These are phyloP conservation scores for Drosophila borborema DNA, from an alignment of 2,888 invertebrate genomes.

Conservation along the genomic window DNA sequence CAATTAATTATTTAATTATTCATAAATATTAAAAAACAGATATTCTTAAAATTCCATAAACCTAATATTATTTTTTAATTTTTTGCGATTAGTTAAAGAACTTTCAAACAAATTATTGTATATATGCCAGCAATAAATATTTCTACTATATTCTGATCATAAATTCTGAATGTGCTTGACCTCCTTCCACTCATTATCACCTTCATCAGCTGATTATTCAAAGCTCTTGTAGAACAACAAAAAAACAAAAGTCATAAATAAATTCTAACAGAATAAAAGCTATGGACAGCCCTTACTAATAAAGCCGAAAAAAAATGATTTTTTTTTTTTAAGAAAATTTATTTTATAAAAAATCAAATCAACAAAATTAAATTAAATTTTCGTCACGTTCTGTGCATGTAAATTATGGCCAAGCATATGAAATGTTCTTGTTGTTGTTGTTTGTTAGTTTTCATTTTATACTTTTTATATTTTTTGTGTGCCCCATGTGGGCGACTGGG, in stretches of 20 bases:
- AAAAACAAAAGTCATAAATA: background rate
- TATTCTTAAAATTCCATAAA: too few species aligned
- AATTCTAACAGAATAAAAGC: slow-evolving; percentile 22
- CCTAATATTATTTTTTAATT: too few species aligned
- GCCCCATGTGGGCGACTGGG: slow-evolving; percentile 47
- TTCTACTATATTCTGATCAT: background rate
- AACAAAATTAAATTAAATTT: slow-evolving; percentile 62
- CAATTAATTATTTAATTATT: too few species aligned
- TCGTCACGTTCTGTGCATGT: slow-evolving; percentile 68
- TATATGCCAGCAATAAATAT: slow-evolving; percentile 5
- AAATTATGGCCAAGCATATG: slow-evolving; percentile 57
- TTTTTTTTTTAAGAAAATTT: slow-evolving; percentile 11
- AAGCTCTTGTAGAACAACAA: background rate
- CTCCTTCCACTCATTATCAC: slow-evolving; percentile 37
- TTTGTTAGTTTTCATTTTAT: slow-evolving; percentile 1
- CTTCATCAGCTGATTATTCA: slow-evolving; percentile 34
- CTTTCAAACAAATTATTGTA: background rate
- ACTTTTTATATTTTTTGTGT: slow-evolving; percentile 18
- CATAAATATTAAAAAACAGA: too few species aligned
- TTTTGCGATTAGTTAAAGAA: background rate
- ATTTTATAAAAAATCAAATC: slow-evolving; percentile 3
- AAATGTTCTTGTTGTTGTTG: slow-evolving; percentile 24
- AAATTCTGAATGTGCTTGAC: slow-evolving; percentile 16
- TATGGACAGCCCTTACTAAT: slow-evolving; percentile 26
- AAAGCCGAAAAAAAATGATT: slow-evolving; percentile 14